Evolutionary conservation across 1,140 invertebrate species (phyloP).

Genomic region (Euborellia annulipes): DNA sequence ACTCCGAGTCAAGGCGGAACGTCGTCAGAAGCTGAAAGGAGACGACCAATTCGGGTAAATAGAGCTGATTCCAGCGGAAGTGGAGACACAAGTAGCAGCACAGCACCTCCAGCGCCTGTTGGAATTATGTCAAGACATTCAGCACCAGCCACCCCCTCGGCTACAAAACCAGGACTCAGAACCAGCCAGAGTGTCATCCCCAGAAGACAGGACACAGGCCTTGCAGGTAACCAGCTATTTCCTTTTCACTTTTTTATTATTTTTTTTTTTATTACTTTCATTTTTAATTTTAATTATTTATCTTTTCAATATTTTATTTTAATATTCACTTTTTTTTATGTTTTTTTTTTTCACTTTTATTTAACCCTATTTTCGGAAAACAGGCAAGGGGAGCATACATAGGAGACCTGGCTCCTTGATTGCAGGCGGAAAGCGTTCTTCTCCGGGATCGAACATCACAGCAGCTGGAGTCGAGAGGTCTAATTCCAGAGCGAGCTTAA

Average conservation of each 20-base stretch:
- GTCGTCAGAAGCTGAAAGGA: conserved; percentile 32
- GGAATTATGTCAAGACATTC: not conserved
- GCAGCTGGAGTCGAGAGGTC: conserved; percentile 38
- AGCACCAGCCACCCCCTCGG: not conserved
- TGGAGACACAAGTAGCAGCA: conserved; percentile 15
- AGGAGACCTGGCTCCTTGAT: not conserved
- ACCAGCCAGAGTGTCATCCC: not conserved
- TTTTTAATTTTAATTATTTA: too few relatives aligned
- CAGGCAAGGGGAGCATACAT: not conserved
- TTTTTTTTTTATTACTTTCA: too few relatives aligned
- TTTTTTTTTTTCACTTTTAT: too few relatives aligned
- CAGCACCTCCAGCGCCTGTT: not conserved
- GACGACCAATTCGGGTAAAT: conserved; percentile 7
- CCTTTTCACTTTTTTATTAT: too few relatives aligned
- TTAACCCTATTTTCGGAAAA: too few relatives aligned
- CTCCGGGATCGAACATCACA: not conserved
- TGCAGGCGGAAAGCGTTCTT: not conserved
- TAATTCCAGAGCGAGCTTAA: conserved; percentile 52
- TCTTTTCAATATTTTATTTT: too few relatives aligned
- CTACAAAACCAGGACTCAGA: not conserved
- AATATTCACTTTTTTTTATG: too few relatives aligned
- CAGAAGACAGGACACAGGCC: not conserved
- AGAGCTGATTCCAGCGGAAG: conserved; percentile 22
- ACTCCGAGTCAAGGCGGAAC: conserved; percentile 63
- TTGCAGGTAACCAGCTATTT: not conserved